These are phyloP conservation scores for Drosophila pseudoobscura DNA, from an alignment of 1,140 invertebrate genomes.

Conservation along the genomic window DNA sequence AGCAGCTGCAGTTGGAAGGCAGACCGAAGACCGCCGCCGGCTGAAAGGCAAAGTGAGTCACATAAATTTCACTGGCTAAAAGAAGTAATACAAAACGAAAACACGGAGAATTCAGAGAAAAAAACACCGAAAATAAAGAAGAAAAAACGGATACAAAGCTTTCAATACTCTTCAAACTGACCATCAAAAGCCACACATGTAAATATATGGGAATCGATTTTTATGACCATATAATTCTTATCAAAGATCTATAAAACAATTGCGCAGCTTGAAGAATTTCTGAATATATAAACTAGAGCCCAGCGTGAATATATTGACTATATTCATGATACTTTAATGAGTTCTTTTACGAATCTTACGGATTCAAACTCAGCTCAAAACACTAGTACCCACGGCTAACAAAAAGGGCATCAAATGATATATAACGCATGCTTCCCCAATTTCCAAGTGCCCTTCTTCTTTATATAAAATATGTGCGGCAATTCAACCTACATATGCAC, in stretches of 20 bases:
- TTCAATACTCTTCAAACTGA: too few relatives aligned
- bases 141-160: too few relatives aligned
- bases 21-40: constrained; percentile 11
- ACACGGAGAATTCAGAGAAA: constrained; percentile 2
- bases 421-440: constrained; percentile 67
- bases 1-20: constrained; percentile 1
- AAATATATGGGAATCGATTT: neutral
- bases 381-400: too few relatives aligned
- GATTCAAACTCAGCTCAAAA: too few relatives aligned
- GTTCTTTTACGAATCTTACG: too few relatives aligned
- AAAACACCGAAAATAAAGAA: too few relatives aligned
- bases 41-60: constrained; percentile 42
- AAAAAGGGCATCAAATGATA: constrained; percentile 3
- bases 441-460: constrained; percentile 56
- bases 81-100: constrained; percentile 22
- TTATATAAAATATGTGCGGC: constrained; percentile 63
- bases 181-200: neutral
- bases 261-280: too few relatives aligned
- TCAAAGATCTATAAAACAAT: neutral
- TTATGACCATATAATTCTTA: neutral
- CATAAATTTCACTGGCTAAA: constrained; percentile 62
- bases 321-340: too few relatives aligned
- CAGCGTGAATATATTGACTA: too few relatives aligned
- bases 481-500: constrained; percentile 48
- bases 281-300: too few relatives aligned